Evolutionary conservation across 92 coral and sea anemone species (phyloP).

Genomic region (Paragorgia papillata): DNA sequence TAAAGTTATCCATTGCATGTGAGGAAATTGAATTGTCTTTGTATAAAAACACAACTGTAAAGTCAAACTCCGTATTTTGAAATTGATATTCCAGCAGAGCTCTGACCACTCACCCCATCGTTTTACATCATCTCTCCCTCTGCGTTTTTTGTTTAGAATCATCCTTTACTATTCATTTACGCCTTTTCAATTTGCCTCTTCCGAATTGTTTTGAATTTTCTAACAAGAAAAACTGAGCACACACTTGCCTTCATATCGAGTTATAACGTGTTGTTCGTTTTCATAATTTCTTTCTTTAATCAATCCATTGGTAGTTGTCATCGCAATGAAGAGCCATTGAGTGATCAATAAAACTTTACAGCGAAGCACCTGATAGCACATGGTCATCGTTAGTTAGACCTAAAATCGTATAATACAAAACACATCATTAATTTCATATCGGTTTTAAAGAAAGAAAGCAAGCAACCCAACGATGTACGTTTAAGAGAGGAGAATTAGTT

Average conservation of each 20-base stretch:
- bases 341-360: conserved; percentile 2
- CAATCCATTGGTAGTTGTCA: neutral
- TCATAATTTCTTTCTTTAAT: conserved; percentile 13
- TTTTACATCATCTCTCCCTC: neutral
- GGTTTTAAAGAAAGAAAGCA: neutral
- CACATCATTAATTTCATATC: neutral
- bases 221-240: too few species aligned
- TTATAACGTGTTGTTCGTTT: conserved; percentile 3
- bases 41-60: neutral
- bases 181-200: too few species aligned
- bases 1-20: too few species aligned
- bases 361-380: conserved; percentile 5
- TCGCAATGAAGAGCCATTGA: conserved; percentile 5
- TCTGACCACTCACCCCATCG: neutral
- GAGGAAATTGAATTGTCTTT: too few species aligned
- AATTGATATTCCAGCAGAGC: neutral
- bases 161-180: too few species aligned
- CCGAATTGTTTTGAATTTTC: too few species aligned
- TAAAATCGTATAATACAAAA: neutral
- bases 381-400: conserved; percentile 11
- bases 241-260: conserved; percentile 27
- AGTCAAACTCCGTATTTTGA: neutral
- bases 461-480: too few species aligned
- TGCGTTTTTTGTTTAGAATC: too few species aligned
- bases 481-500: too few species aligned